Base-by-base conservation (phyloP, 30 jellyfish, hydroid and myxozoan species). In the Cassiopea andromeda region DNA sequence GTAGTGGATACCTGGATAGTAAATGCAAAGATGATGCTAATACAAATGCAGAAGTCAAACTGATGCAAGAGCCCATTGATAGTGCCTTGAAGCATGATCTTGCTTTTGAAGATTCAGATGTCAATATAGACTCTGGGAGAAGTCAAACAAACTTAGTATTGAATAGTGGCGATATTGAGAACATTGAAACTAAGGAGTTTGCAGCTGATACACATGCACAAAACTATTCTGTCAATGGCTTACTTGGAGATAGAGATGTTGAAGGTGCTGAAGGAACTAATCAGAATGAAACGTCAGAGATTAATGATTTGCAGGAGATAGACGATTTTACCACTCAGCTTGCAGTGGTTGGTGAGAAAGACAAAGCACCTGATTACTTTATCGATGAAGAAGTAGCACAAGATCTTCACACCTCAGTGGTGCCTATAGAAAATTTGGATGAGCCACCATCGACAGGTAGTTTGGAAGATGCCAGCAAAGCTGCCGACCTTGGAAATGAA, bases 401-500 rank as follows among this genome's bases (percentile, higher is more conserved):
- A 14, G 81, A 72, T 14, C 60, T 10, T 1, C 3, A 27, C 2
- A 27, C 47, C 49, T 2, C 2, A 10, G 50, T 4, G 50, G 12
- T 27, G 38, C 38, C 60, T 15, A 48, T 7, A 45, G 77, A 44
- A 27, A 5, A 48, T 78, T 58, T 44, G 19, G 48, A 78, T 54
- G 10, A 6, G 12, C 64, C 12, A 54, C 10, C 7, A 3, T 6
- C 12, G 64, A 54, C 64, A 27, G 58, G 19, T 46, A 19, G 60
- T 48, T 27, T 27, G 44, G 59, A 54, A n/a, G 61, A 48, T 27
- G 27, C 44, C 48, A 77, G 27, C 7, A 6, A 14, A 4, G 81
- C 47, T 13, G 81, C 4, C 81, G 77, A 54, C 76, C 77, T 5
- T 17, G 88, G 61, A n/a, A 13, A 16, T 81, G 60, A 57, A 60